Percentiles rank a stretch among this genome's conserved stretches.
Conservation (phyloP, 2,113 vertebrate species). For the Athene noctua region DNA sequence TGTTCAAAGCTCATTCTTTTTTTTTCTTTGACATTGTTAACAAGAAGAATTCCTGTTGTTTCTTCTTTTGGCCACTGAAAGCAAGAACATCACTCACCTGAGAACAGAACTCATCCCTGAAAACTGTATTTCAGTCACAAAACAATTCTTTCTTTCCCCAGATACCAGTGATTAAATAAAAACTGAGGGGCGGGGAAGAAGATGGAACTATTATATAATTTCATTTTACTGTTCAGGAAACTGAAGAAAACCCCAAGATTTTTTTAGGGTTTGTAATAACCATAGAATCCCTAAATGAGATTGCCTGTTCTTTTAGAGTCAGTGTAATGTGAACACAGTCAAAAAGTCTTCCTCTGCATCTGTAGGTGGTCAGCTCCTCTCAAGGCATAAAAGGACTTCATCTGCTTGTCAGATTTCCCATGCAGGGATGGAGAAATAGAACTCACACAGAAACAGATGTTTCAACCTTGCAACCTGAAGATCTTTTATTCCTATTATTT, state of each 20-base stretch:
- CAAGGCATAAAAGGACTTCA: background rate
- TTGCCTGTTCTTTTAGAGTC: background rate
- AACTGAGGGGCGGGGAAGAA: fast-evolving
- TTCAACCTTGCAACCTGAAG: background rate
- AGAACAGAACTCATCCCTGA: background rate
- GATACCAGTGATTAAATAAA: background rate
- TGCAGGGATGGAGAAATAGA: background rate
- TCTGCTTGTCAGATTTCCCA: background rate
- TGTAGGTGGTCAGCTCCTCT: background rate
- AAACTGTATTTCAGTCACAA: background rate
- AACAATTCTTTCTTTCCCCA: background rate
- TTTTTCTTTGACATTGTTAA: background rate
- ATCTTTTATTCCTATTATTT: background rate
- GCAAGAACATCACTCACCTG: background rate
- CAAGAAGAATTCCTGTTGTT: background rate
- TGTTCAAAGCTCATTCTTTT: background rate
- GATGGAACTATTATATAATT: background rate
- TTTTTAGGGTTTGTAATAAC: background rate
- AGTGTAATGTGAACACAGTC: background rate
- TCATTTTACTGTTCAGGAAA: background rate
- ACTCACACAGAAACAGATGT: background rate
- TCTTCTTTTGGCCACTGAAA: background rate
- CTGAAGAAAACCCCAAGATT: background rate
- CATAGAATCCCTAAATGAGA: background rate
- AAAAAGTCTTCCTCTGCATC: background rate